phyloP scores from a whole-genome alignment of 2,797 vertebrate species.

The Esox lucius region DNA sequence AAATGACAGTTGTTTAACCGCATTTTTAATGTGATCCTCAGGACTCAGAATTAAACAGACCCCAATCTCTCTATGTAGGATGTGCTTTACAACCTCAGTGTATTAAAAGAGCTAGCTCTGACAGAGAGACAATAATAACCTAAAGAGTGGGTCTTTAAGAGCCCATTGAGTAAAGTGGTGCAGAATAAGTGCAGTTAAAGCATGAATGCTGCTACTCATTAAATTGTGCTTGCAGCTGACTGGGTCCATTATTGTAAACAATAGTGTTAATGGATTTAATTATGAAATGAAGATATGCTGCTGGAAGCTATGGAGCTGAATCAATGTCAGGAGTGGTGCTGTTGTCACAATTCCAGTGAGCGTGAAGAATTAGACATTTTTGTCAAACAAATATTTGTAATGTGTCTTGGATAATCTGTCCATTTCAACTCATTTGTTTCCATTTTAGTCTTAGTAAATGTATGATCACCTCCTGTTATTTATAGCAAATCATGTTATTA shows the following conservation, averaged over 20 bases:
- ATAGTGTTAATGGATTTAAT: background rate
- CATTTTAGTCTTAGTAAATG: background rate
- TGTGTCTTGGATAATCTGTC: background rate
- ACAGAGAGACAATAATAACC: slow-evolving; percentile 36
- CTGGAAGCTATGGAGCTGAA: background rate
- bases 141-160: slow-evolving; percentile 20
- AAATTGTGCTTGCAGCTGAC: background rate
- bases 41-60: background rate
- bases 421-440: background rate
- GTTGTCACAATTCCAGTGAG: background rate
- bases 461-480: background rate
- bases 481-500: background rate
- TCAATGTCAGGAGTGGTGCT: background rate
- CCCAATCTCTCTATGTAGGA: slow-evolving; percentile 15
- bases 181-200: background rate
- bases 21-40: too few species aligned
- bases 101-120: slow-evolving; percentile 26
- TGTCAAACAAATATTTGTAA: background rate
- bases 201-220: background rate
- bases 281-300: background rate
- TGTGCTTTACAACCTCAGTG: slow-evolving; percentile 18
- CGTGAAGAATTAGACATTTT: background rate
- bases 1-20: too few species aligned
- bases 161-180: slow-evolving; percentile 10
- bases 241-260: background rate